Percentiles rank a stretch among this genome's conserved stretches.
Conservation (phyloP, 2,797 vertebrate species). For the Poecile montanus region DNA sequence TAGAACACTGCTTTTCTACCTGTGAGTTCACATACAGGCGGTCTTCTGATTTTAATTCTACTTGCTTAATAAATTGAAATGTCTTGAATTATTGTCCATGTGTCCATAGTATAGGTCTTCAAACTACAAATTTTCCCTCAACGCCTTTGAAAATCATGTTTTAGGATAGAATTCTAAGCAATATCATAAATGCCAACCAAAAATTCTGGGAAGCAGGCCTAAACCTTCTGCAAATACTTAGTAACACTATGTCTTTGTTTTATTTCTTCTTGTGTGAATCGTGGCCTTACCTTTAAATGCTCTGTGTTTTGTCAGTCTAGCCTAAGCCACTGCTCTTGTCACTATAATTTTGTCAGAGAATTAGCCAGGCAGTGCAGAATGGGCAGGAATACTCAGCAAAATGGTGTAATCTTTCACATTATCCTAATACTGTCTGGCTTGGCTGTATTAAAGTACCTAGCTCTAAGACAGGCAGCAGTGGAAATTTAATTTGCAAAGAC, state of each 20-base stretch:
- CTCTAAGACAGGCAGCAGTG: constrained; percentile 4
- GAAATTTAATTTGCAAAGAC: constrained; percentile 32
- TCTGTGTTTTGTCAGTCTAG: constrained; percentile 67
- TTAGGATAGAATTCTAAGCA: background rate
- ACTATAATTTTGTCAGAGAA: constrained; percentile 50
- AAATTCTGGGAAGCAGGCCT: background rate
- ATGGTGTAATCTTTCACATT: constrained; percentile 24
- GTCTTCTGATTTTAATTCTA: background rate
- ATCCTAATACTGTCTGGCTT: constrained; percentile 28
- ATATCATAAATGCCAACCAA: constrained; percentile 1
- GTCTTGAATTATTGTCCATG: background rate
- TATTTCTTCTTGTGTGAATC: background rate
- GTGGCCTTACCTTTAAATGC: background rate
- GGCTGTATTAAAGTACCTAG: background rate
- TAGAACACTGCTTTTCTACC: background rate
- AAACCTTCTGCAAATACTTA: background rate
- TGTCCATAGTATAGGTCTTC: background rate
- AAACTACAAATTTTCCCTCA: background rate
- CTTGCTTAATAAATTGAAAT: background rate
- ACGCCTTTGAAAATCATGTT: background rate
- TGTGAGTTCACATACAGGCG: background rate
- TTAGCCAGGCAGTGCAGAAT: constrained; percentile 30
- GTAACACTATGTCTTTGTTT: background rate
- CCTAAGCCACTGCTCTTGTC: constrained; percentile 2
- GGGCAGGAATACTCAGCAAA: constrained; percentile 29